Evolutionary conservation across 2,888 invertebrate species (phyloP).

Genomic region (Heliconius ethilla): DNA sequence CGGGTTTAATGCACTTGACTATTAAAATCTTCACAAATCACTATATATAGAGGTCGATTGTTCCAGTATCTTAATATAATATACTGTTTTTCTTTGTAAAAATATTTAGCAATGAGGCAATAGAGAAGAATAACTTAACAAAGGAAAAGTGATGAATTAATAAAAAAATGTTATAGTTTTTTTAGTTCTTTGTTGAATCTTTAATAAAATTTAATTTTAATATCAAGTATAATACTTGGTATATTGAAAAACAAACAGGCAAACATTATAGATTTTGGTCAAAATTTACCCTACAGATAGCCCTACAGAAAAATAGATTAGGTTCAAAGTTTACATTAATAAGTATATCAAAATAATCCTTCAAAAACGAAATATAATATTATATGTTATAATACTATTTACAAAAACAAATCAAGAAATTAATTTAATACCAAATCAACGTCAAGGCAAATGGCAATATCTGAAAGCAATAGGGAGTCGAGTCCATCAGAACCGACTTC

Average conservation of each 20-base stretch:
- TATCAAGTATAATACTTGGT: neutral
- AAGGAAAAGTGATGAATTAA: no score
- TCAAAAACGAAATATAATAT: no score
- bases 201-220: neutral
- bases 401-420: neutral
- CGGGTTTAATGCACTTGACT: constrained; percentile 27
- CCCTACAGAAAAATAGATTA: no score
- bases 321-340: no score
- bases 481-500: constrained; percentile 40
- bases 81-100: neutral
- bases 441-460: constrained; percentile 40
- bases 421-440: neutral
- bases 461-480: constrained; percentile 42
- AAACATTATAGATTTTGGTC: neutral
- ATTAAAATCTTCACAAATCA: constrained; percentile 1
- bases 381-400: no score
- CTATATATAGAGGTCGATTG: no score
- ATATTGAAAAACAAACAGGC: no score
- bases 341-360: no score
- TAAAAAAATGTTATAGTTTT: no score
- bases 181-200: neutral
- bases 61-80: no score
- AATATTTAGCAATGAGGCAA: neutral
- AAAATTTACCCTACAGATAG: no score
- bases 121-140: no score